Percentiles rank a stretch among this genome's conserved stretches.
Conservation (phyloP, 2,113 vertebrate species). For the Pristiophorus japonicus region DNA sequence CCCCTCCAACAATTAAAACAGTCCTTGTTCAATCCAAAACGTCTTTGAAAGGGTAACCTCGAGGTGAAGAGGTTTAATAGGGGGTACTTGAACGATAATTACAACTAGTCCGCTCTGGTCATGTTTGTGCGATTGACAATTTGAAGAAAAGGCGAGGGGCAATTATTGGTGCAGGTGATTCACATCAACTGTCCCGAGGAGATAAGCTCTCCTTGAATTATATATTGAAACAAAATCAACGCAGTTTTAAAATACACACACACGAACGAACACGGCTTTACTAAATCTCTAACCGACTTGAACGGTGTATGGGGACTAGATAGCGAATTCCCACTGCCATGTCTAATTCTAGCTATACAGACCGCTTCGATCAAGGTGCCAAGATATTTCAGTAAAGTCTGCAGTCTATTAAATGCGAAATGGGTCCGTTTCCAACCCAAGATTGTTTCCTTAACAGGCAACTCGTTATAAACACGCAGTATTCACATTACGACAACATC, state of each 20-base stretch:
- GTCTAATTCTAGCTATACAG: too few relatives aligned
- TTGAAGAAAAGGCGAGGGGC: conserved; percentile 63
- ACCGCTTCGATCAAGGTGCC: too few relatives aligned
- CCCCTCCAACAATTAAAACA: conserved; percentile 68
- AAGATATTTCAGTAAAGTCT: too few relatives aligned
- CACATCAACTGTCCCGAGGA: conserved; percentile 38
- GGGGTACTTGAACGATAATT: conserved; percentile 75
- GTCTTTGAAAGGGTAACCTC: conserved; percentile 56
- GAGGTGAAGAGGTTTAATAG: conserved; percentile 76
- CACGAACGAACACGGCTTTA: not conserved
- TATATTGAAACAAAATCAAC: not conserved
- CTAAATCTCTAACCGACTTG: not conserved
- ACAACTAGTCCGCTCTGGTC: conserved; percentile 55
- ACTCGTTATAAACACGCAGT: not conserved
- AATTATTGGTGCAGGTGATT: conserved; percentile 54
- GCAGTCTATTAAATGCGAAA: not conserved
- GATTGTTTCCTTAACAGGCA: not conserved
- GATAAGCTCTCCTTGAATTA: not conserved
- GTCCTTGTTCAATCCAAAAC: conserved; percentile 49
- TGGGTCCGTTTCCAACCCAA: not conserved
- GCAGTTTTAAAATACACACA: not conserved
- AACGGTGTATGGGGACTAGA: not conserved
- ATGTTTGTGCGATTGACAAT: conserved; percentile 57
- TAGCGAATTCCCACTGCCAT: not conserved
- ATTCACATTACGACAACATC: too few relatives aligned